These are phyloP conservation scores for Ophioderma brevispina DNA, from an alignment of 35 echinoderm and acorn worm genomes.

Conservation along the genomic window DNA sequence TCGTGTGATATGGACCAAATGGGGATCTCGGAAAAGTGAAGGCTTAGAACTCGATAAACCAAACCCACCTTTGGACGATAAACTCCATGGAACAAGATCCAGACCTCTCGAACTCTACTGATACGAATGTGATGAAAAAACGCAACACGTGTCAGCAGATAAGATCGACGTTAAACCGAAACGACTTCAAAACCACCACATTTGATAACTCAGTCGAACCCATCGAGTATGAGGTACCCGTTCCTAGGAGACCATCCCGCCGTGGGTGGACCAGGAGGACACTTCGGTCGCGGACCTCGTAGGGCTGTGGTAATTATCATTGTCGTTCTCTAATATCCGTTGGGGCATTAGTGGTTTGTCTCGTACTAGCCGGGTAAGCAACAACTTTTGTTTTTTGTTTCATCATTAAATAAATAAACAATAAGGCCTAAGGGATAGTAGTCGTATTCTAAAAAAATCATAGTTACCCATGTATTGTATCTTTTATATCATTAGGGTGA, in stretches of 20 bases:
- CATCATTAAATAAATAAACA: no score
- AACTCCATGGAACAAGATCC: not conserved
- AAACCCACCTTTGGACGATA: not conserved
- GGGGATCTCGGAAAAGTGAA: not conserved
- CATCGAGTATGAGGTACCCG: not conserved
- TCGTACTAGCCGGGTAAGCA: not conserved
- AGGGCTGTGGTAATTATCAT: not conserved
- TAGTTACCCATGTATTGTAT: no score
- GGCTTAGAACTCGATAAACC: not conserved
- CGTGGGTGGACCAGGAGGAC: not conserved
- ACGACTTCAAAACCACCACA: not conserved
- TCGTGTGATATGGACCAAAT: not conserved
- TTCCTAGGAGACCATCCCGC: not conserved
- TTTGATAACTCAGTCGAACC: not conserved
- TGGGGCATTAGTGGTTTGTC: not conserved
- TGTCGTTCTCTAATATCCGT: not conserved
- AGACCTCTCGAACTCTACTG: no score
- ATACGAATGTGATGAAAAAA: not conserved
- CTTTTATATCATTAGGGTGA: no score
- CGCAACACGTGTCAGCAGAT: not conserved
- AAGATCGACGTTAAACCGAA: not conserved
- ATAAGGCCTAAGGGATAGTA: no score
- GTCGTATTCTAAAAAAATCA: no score
- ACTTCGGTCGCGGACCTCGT: not conserved
- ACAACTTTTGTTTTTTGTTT: no score